These are phyloP conservation scores for Cassiopea andromeda DNA, from an alignment of 30 jellyfish, hydroid and myxozoan genomes.

Conservation along the genomic window DNA sequence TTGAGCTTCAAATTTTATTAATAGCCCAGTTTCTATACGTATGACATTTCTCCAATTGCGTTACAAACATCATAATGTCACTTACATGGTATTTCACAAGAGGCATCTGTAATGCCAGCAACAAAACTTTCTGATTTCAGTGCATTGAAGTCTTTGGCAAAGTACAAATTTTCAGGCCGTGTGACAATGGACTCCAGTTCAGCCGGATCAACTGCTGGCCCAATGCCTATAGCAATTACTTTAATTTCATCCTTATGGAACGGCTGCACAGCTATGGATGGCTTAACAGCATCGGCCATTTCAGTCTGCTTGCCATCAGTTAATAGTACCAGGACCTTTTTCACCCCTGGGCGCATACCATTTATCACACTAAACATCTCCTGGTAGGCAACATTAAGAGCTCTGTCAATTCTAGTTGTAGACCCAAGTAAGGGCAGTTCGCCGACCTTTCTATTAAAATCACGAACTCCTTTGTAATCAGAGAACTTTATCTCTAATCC, in stretches of 20 bases:
- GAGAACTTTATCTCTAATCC: constrained; percentile 38
- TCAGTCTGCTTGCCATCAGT: constrained; percentile 95
- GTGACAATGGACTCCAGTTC: constrained; percentile 45
- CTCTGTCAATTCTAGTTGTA: constrained; percentile 69
- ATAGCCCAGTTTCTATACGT: too few relatives aligned
- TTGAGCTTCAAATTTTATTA: too few relatives aligned
- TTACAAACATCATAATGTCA: background rate
- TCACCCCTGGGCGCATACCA: constrained; percentile 53
- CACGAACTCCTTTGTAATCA: constrained; percentile 7
- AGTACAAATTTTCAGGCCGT: constrained; percentile 53
- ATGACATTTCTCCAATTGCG: too few relatives aligned
- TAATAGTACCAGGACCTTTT: constrained; percentile 75
- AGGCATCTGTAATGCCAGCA: constrained; percentile 38
- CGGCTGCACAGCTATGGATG: constrained; percentile 73
- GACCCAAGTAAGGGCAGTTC: constrained; percentile 65
- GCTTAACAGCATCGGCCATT: constrained; percentile 68
- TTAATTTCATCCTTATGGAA: constrained; percentile 62
- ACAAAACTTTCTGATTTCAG: constrained; percentile 48
- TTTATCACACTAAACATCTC: constrained; percentile 51
- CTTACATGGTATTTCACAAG: constrained; percentile 66
- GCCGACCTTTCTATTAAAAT: constrained; percentile 32
- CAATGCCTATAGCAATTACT: constrained; percentile 83
- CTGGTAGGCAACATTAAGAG: constrained; percentile 64
- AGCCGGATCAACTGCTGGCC: constrained; percentile 67
- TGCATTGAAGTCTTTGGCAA: constrained; percentile 57